phyloP scores from a whole-genome alignment of 2,797 vertebrate genomes.

The Lerista edwardsae region DNA sequence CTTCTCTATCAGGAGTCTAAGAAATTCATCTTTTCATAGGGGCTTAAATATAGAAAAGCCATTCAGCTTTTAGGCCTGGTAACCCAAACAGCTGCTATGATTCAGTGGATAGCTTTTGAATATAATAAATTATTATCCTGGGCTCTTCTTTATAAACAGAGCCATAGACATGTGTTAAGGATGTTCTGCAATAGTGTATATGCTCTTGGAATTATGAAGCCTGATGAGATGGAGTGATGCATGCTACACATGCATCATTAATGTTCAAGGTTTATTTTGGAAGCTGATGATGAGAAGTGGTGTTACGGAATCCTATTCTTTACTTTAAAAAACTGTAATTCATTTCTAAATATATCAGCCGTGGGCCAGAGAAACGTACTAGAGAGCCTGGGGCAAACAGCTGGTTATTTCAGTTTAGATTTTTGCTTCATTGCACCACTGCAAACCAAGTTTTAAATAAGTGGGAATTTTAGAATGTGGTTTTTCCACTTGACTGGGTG shows the following conservation, averaged over 20 bases:
- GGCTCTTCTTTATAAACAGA: neutral
- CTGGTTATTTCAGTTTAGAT: constrained; percentile 15
- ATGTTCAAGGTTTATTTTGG: neutral
- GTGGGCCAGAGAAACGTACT: neutral
- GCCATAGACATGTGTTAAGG: neutral
- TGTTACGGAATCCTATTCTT: neutral
- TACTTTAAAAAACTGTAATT: neutral
- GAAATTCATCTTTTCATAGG: neutral
- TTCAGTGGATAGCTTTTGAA: neutral
- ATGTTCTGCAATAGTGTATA: neutral
- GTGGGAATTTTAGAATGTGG: constrained; percentile 1
- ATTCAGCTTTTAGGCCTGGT: neutral
- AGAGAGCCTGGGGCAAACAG: neutral
- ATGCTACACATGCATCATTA: neutral
- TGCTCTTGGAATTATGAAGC: neutral
- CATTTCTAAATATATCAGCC: neutral
- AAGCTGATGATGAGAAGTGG: neutral
- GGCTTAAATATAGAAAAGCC: neutral
- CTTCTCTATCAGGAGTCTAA: neutral
- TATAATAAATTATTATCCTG: neutral
- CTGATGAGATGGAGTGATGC: neutral
- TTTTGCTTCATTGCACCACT: neutral
- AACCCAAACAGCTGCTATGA: neutral
- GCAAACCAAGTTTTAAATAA: neutral
- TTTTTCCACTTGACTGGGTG: neutral